phyloP scores from a whole-genome alignment of 30 jellyfish, hydroid and myxozoan species.

The Turritopsis dohrnii region DNA sequence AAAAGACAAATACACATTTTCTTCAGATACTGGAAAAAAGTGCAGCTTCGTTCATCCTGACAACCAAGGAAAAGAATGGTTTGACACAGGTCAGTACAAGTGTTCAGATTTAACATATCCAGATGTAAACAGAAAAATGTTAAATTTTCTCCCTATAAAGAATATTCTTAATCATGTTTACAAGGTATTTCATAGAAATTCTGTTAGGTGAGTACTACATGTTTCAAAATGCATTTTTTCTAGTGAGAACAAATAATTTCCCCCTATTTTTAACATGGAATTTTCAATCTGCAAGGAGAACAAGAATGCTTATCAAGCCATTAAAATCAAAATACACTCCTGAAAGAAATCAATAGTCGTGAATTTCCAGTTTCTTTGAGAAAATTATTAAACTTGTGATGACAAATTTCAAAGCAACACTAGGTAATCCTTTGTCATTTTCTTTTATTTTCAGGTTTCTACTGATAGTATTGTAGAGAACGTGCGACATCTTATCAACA shows the following conservation, averaged over 20 bases:
- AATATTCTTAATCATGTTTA: neutral
- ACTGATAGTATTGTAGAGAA: neutral
- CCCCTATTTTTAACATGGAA: neutral
- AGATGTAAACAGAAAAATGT: neutral
- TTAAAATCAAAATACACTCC: neutral
- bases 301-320: neutral
- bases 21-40: neutral
- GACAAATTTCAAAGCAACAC: neutral
- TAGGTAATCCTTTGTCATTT: neutral
- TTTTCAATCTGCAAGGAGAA: neutral
- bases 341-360: neutral
- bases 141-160: neutral
- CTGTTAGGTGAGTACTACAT: neutral
- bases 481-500: slow-evolving; percentile 12
- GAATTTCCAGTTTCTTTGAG: neutral
- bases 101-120: neutral
- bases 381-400: too few species aligned
- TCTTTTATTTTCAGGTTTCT: slow-evolving; percentile 11
- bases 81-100: slow-evolving; percentile 2
- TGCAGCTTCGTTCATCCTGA: neutral
- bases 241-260: neutral
- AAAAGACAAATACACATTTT: neutral
- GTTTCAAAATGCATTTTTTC: neutral
- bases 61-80: slow-evolving; percentile 4
- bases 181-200: neutral